A percentile compares a stretch with the other conserved stretches of the same genome.
These are phyloP conservation scores for Anabacerthia variegaticeps DNA, from an alignment of 2,797 vertebrate genomes.

Conservation along the genomic window DNA sequence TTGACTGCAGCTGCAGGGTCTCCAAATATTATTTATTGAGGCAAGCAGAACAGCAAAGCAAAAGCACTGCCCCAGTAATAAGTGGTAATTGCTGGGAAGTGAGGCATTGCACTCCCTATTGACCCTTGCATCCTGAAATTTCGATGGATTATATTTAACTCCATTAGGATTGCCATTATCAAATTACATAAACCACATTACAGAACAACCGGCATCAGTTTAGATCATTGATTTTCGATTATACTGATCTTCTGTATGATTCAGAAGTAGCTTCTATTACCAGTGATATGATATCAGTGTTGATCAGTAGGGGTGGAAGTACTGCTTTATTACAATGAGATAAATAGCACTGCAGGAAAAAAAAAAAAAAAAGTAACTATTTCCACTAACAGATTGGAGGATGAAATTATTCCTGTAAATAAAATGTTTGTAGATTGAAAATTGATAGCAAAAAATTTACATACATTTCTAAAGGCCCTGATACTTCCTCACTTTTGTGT, in stretches of 20 bases:
- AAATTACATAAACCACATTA: constrained; percentile 88
- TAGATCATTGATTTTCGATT: constrained; percentile 95
- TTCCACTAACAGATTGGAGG: neutral
- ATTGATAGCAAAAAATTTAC: neutral
- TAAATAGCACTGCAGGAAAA: neutral
- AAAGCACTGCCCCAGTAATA: constrained; percentile 88
- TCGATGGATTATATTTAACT: constrained; percentile 92
- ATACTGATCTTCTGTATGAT: constrained; percentile 83
- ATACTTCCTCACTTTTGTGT: neutral
- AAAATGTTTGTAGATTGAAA: neutral
- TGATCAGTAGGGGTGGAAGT: neutral
- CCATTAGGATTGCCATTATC: constrained; percentile 95
- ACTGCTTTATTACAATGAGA: neutral
- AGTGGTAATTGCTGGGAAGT: constrained; percentile 95
- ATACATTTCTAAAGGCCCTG: neutral
- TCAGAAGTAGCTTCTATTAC: constrained; percentile 65
- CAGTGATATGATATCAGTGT: constrained; percentile 20
- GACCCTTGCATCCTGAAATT: constrained; percentile 89
- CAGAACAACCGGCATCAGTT: constrained; percentile 61
- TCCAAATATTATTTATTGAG: constrained; percentile 95
- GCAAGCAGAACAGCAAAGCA: constrained; percentile 80
- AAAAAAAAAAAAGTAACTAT: neutral
- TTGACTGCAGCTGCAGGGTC: constrained; percentile 88
- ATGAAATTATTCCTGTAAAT: neutral
- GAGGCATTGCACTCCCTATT: constrained; percentile 84